Evolutionary conservation across 2,113 vertebrate species (phyloP).

Genomic region (Hyperopisus bebe): DNA sequence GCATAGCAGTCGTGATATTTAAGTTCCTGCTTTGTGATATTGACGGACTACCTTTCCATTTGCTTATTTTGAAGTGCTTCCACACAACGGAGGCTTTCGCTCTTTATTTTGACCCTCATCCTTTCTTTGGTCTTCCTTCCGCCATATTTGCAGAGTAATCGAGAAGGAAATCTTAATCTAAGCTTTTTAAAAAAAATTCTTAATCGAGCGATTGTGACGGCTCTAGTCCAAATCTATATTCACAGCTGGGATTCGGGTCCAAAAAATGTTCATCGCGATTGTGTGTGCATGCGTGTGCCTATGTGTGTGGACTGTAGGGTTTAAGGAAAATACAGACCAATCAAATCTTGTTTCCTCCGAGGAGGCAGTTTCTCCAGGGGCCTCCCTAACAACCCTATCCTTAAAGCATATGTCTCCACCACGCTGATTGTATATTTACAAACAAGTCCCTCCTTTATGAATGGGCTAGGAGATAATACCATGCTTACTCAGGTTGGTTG

Average conservation of each 20-base stretch:
- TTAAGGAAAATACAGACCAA: background rate
- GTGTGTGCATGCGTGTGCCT: background rate
- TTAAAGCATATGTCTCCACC: background rate
- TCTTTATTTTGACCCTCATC: background rate
- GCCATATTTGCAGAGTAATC: background rate
- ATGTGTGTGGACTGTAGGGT: background rate
- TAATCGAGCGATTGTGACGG: background rate
- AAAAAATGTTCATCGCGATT: background rate
- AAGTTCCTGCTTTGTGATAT: background rate
- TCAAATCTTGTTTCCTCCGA: background rate
- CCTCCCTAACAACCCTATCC: background rate
- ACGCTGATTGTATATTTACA: background rate
- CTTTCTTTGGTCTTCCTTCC: background rate
- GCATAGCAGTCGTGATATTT: background rate
- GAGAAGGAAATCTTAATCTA: background rate
- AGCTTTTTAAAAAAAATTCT: background rate
- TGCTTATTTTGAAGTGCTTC: background rate
- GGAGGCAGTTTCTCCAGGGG: background rate
- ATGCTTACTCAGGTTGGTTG: background rate
- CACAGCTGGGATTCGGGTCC: background rate
- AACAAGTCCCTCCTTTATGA: background rate
- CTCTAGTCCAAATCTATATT: background rate
- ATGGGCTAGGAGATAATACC: background rate
- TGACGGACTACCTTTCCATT: background rate
- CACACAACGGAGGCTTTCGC: background rate